Evolutionary conservation across 2,797 vertebrate species (phyloP), one percentile per base, ranked within the genome.

Genomic region (Ceryle rudis): DNA sequence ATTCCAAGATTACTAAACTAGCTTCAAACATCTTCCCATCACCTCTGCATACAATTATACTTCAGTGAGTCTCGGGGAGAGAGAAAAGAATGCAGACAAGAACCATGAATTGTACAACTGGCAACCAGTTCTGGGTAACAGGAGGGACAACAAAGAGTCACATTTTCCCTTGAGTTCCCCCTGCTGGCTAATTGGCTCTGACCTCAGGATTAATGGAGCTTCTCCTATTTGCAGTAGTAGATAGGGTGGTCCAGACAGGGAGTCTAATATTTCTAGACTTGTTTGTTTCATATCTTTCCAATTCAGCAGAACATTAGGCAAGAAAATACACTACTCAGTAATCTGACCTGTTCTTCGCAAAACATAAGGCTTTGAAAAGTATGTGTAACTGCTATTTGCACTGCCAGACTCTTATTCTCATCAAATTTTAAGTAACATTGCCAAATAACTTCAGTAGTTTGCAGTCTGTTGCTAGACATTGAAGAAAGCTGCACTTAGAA

Each of bases 401-500:
- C 82, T 80, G 95, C 85, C 87, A 82, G 83, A 46, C 66, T 89
- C 71, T 97, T 96, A 58, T 70, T 44, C 78, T 96, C 97, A 95
- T 97, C 95, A 95, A 98, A 98, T 96, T 96, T 97, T 92, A 99
- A 95, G 93, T 97, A 96, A 98, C 91, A 86, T 97, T 98, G 95
- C 98, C 98, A 97, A 98, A 98, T 52, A 99, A 97, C 96, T 99
- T 98, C 71, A 99, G 73, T 75, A 98, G 51, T 97, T 98, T 52
- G 97, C 98, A 81, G 98, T 98, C 98, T 99, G 66, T 96, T 86
- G 66, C 18, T 11, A 70, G 35, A 74, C 42, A 46, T 6, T 44
- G 23, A 77, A 69, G 66, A 88, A 70, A 57, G 2, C 15, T 60
- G 37, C 46, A 79, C 11, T 73, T 75, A 57, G 16, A 74, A 86